phyloP scores from a whole-genome alignment of 2,888 invertebrate genomes.

The Drosophila pseudotakahashii region DNA sequence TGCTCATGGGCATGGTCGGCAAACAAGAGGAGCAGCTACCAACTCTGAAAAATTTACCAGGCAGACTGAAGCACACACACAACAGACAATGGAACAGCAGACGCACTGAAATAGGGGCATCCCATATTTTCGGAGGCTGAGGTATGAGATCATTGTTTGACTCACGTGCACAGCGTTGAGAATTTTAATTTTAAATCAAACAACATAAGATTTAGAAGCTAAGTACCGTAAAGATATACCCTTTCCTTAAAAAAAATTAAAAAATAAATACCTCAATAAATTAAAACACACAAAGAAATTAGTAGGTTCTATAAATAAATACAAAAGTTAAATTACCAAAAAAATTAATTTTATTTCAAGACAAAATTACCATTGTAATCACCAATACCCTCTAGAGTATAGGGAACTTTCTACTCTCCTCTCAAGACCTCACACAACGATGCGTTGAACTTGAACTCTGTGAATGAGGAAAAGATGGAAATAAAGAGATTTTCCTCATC shows the following conservation, averaged over 20 bases:
- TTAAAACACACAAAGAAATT: too few relatives aligned
- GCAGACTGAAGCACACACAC: slow-evolving; percentile 2
- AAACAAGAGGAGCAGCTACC: slow-evolving; percentile 10
- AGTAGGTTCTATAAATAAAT: too few relatives aligned
- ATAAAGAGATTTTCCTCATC: slow-evolving; percentile 16
- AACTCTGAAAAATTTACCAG: slow-evolving; percentile 11
- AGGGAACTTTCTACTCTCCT: not conserved
- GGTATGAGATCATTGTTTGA: slow-evolving; percentile 43
- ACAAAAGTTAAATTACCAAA: too few relatives aligned
- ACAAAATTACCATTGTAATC: not conserved
- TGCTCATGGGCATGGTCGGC: slow-evolving; percentile 48
- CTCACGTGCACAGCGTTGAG: slow-evolving; percentile 43
- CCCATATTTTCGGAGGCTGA: not conserved
- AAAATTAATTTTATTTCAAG: too few relatives aligned
- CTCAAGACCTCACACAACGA: slow-evolving; percentile 45
- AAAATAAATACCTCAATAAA: too few relatives aligned
- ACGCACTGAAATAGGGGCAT: slow-evolving; percentile 3
- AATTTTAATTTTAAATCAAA: slow-evolving; percentile 32
- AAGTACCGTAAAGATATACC: not conserved
- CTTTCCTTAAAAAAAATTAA: not conserved
- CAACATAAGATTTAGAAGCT: not conserved
- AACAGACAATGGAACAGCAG: slow-evolving; percentile 14
- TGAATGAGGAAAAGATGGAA: not conserved
- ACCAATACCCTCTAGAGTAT: not conserved
- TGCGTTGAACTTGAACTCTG: slow-evolving; percentile 65